Conservation (phyloP, 2,113 vertebrate genomes). For the Ophiodon elongatus region DNA sequence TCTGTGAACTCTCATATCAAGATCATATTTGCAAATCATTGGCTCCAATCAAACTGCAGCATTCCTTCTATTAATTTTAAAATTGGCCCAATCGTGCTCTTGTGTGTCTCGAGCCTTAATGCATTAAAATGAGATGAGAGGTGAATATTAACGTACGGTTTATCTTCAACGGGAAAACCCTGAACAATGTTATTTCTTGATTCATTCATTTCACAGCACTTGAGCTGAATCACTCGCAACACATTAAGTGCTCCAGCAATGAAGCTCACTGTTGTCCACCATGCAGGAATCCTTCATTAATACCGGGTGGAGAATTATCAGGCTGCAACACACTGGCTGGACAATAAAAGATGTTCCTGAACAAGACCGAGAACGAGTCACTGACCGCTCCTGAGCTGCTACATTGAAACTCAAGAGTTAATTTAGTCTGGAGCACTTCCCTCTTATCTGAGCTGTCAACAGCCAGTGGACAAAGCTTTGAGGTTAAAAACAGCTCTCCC, state of each 20-base stretch:
- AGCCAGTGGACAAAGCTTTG: slow-evolving; percentile 18
- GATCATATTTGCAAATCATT: slow-evolving; percentile 59
- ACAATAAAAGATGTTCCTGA: slow-evolving; percentile 51
- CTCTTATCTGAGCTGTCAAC: slow-evolving; percentile 28
- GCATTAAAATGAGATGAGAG: slow-evolving; percentile 20
- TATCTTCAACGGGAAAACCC: neutral
- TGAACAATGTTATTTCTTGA: slow-evolving; percentile 53
- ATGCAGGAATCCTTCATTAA: slow-evolving; percentile 53
- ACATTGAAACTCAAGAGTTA: slow-evolving; percentile 24
- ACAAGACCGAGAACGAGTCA: slow-evolving; percentile 1
- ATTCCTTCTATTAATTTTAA: slow-evolving; percentile 42
- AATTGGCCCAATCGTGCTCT: slow-evolving; percentile 39
- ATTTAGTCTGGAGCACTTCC: slow-evolving; percentile 25
- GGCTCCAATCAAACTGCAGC: slow-evolving; percentile 43
- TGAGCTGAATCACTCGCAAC: slow-evolving; percentile 51
- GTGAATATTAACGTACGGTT: slow-evolving; percentile 20
- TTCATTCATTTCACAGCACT: slow-evolving; percentile 67
- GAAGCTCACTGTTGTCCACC: slow-evolving; percentile 57
- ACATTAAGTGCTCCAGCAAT: slow-evolving; percentile 54
- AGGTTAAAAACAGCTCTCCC: slow-evolving; percentile 9
- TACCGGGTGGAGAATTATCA: slow-evolving; percentile 63
- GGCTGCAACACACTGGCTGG: slow-evolving; percentile 41
- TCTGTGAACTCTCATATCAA: slow-evolving; percentile 36
- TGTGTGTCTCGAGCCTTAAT: slow-evolving; percentile 8
- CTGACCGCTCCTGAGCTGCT: neutral